A percentile compares a stretch with the other conserved stretches of the same genome.
These are phyloP conservation scores for Hemicordylus capensis DNA, from an alignment of 2,113 vertebrate genomes.

Conservation along the genomic window DNA sequence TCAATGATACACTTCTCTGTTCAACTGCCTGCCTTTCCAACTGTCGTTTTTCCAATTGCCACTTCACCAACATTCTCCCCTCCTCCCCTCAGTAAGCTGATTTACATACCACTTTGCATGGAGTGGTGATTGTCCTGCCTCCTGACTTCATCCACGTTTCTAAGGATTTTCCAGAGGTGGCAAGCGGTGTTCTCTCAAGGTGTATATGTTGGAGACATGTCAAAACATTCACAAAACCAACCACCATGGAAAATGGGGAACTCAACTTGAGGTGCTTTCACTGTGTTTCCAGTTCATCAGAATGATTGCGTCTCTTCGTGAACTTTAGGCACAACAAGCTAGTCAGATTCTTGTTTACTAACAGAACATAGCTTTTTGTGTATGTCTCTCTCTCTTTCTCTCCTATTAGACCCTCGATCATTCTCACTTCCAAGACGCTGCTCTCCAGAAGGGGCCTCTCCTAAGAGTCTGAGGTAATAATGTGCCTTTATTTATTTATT, in stretches of 20 bases:
- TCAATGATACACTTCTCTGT: too few relatives aligned
- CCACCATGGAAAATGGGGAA: not conserved
- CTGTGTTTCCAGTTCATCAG: not conserved
- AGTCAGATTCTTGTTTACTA: not conserved
- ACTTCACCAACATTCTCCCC: too few relatives aligned
- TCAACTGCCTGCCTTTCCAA: too few relatives aligned
- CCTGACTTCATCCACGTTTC: not conserved
- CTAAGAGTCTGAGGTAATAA: slow-evolving; percentile 40
- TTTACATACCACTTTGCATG: too few relatives aligned
- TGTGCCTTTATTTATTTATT: too few relatives aligned
- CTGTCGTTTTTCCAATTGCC: too few relatives aligned
- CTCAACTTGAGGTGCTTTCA: not conserved
- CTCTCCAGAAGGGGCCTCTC: slow-evolving; percentile 23
- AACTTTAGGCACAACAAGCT: not conserved
- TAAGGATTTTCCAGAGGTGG: not conserved
- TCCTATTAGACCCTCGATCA: slow-evolving; percentile 31
- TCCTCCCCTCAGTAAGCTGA: too few relatives aligned
- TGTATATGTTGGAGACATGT: not conserved
- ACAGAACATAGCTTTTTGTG: too few relatives aligned
- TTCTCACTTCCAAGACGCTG: slow-evolving; percentile 30
- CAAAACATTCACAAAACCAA: not conserved
- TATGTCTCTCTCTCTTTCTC: slow-evolving; percentile 1
- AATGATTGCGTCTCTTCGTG: not conserved
- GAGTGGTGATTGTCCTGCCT: not conserved
- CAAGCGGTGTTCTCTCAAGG: not conserved